Conservation (phyloP, 2,888 invertebrate genomes). For the Drosophila sordidula region DNA sequence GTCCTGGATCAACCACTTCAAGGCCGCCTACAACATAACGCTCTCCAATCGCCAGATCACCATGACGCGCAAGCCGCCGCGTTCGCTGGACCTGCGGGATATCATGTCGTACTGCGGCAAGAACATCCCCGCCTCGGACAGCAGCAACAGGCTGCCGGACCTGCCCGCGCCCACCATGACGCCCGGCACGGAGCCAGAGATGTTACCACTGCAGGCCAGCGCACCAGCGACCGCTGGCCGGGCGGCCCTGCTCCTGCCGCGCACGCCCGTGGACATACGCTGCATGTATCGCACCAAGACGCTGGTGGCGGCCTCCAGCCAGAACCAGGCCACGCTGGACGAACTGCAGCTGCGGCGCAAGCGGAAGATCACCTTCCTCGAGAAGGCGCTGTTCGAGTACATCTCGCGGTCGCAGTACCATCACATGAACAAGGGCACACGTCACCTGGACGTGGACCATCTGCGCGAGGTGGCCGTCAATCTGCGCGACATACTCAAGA, state of each 20-base stretch:
- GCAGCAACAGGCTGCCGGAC: conserved; percentile 11
- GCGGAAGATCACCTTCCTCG: conserved; percentile 80
- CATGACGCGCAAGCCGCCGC: conserved; percentile 72
- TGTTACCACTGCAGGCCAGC: conserved; percentile 4
- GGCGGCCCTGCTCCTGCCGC: conserved; percentile 17
- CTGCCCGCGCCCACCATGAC: not conserved
- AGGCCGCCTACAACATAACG: conserved; percentile 77
- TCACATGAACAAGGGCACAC: conserved; percentile 65
- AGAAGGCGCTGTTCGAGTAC: conserved; percentile 81
- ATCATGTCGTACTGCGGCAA: conserved; percentile 80
- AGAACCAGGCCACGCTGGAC: conserved; percentile 69
- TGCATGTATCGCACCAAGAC: conserved; percentile 70
- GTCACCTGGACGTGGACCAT: conserved; percentile 59
- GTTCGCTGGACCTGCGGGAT: conserved; percentile 75
- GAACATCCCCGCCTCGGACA: conserved; percentile 39
- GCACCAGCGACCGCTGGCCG: conserved; percentile 8
- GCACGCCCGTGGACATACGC: conserved; percentile 39
- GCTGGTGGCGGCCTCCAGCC: conserved; percentile 52
- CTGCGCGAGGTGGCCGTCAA: conserved; percentile 70
- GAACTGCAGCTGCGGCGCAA: conserved; percentile 74
- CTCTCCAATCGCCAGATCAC: conserved; percentile 78
- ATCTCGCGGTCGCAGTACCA: conserved; percentile 80
- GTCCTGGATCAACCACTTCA: conserved; percentile 81
- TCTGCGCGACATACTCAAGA: conserved; percentile 78
- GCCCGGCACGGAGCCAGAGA: not conserved